Conservation (phyloP, 37 sponge, comb jelly and placozoan genomes). For the Oopsacas minuta region DNA sequence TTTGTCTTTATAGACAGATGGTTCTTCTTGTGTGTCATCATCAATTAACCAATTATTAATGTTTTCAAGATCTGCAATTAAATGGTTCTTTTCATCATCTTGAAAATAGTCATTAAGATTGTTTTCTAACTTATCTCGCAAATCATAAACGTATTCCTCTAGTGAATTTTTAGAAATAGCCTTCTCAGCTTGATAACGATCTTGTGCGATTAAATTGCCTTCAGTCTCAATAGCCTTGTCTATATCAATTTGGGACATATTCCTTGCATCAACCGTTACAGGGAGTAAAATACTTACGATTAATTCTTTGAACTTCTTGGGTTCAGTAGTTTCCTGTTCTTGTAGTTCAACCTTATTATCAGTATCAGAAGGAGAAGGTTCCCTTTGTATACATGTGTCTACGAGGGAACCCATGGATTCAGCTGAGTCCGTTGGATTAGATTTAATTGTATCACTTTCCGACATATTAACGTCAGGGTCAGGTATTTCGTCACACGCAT, state of each 20-base stretch:
- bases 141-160: constrained; percentile 95
- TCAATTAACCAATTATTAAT: constrained; percentile 98
- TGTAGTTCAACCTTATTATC: background rate
- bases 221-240: constrained; percentile 43
- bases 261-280: constrained; percentile 24
- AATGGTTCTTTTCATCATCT: constrained; percentile 26
- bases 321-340: constrained; percentile 27
- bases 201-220: constrained; percentile 52
- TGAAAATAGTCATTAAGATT: background rate
- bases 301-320: constrained; percentile 52
- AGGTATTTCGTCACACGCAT: background rate
- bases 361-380: background rate
- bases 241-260: constrained; percentile 35
- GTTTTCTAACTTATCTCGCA: constrained; percentile 62
- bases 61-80: constrained; percentile 28
- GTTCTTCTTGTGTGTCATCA: constrained; percentile 89
- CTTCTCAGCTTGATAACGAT: constrained; percentile 56
- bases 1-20: constrained; percentile 33
- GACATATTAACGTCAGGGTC: background rate
- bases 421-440: background rate
- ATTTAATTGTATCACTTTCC: background rate
- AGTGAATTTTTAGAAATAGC: constrained; percentile 75
- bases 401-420: too few relatives aligned
- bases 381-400: too few relatives aligned
- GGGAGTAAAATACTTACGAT: constrained; percentile 44